Percentiles rank a stretch among this genome's conserved stretches.
These are phyloP conservation scores for Scylla paramamosain DNA, from an alignment of 1,140 invertebrate genomes.

Conservation along the genomic window DNA sequence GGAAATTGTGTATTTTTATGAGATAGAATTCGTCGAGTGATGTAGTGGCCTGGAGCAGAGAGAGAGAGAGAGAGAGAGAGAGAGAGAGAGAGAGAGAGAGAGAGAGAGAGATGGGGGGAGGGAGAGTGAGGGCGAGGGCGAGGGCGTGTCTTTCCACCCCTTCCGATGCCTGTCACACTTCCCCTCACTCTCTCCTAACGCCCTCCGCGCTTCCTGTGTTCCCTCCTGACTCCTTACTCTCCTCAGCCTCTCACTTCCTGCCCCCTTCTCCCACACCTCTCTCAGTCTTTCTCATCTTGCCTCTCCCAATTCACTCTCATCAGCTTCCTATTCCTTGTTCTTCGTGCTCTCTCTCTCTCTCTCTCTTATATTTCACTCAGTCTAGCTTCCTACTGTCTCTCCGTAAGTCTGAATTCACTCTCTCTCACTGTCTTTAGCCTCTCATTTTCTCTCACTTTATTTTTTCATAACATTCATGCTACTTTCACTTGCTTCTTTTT, in stretches of 20 bases:
- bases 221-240: neutral
- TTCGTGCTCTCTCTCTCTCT: too few species aligned
- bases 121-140: too few species aligned
- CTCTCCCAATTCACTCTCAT: too few species aligned
- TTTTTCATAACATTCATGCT: too few species aligned
- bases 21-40: neutral
- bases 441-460: too few species aligned
- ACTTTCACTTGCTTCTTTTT: too few species aligned
- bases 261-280: neutral
- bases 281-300: neutral
- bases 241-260: neutral
- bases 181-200: neutral
- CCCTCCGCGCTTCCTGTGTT: neutral
- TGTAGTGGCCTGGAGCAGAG: neutral
- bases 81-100: constrained; percentile 25
- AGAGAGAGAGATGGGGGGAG: constrained; percentile 7
- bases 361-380: too few species aligned
- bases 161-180: neutral
- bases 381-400: too few species aligned
- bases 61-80: constrained; percentile 38
- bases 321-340: too few species aligned
- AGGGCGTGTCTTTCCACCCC: neutral
- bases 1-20: neutral
- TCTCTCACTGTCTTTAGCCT: too few species aligned
- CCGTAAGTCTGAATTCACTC: too few species aligned